These are phyloP conservation scores for Mystacides longicornis DNA, from an alignment of 2,888 invertebrate species.

Conservation along the genomic window DNA sequence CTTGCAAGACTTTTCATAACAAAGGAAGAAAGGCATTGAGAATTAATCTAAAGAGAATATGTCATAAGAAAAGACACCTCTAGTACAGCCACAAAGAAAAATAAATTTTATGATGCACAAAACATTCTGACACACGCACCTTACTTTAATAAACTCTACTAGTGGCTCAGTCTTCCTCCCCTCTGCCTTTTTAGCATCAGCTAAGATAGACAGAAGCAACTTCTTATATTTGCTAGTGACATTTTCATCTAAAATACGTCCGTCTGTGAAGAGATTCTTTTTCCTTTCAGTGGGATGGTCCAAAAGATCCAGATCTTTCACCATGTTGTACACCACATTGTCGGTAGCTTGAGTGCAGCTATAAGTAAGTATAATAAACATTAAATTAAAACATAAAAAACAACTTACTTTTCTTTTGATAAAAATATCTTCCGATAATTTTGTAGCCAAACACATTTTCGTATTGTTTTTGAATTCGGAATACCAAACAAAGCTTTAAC, in stretches of 20 bases:
- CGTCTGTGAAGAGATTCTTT: constrained; percentile 13
- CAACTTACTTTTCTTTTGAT: too few species aligned
- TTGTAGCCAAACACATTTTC: too few species aligned
- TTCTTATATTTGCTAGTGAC: constrained; percentile 13
- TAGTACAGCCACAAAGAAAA: too few species aligned
- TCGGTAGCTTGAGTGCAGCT: constrained; percentile 62
- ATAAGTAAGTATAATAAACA: constrained; percentile 8
- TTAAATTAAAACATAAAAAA: neutral
- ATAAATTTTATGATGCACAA: too few species aligned
- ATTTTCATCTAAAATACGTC: constrained; percentile 3
- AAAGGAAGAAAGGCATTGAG: too few species aligned
- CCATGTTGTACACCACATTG: constrained; percentile 53
- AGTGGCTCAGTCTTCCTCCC: constrained; percentile 28
- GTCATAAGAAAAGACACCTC: neutral
- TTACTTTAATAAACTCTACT: constrained; percentile 34
- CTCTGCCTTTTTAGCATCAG: constrained; percentile 10
- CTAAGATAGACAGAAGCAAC: constrained; percentile 9
- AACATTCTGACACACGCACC: constrained; percentile 31
- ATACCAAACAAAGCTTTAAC: too few species aligned
- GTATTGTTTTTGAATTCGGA: too few species aligned
- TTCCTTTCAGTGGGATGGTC: constrained; percentile 32
- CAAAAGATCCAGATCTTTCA: constrained; percentile 40
- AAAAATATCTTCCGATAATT: too few species aligned
- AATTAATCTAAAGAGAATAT: too few species aligned
- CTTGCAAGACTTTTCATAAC: too few species aligned